A percentile compares a stretch with the other conserved stretches of the same genome.
phyloP scores from a whole-genome alignment of 2,888 invertebrate genomes.

The Melitaea athalia region DNA sequence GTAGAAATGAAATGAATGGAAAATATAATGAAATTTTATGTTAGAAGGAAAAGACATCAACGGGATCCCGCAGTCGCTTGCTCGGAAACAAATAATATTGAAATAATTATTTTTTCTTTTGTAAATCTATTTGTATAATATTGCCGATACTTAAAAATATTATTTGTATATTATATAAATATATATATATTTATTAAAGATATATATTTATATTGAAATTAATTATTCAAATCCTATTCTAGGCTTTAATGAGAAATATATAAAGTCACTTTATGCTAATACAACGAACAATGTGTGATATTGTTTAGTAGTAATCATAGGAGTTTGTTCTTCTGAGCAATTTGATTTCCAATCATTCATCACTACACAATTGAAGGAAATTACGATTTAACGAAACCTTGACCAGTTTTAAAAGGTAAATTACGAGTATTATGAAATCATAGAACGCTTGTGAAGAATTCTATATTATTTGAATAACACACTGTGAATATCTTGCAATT shows the following conservation, averaged over 20 bases:
- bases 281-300: too few relatives aligned
- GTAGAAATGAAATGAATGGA: too few relatives aligned
- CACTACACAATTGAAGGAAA: conserved; percentile 10
- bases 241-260: too few relatives aligned
- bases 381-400: conserved; percentile 7
- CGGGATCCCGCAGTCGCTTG: background rate
- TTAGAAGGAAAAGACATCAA: conserved; percentile 12
- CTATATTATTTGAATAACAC: background rate
- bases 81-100: background rate
- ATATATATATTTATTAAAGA: too few relatives aligned
- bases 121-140: too few relatives aligned
- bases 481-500: background rate
- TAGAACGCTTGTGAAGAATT: conserved; percentile 5
- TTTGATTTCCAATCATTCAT: conserved; percentile 13
- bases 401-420: conserved; percentile 6
- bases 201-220: too few relatives aligned
- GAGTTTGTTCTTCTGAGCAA: background rate
- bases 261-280: too few relatives aligned
- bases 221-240: too few relatives aligned
- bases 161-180: too few relatives aligned
- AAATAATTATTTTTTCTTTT: background rate
- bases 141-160: too few relatives aligned
- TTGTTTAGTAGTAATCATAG: background rate
- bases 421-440: conserved; percentile 7
- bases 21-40: background rate